Base-by-base conservation (phyloP, 1,140 invertebrate species). In the Pectinophora gossypiella region DNA sequence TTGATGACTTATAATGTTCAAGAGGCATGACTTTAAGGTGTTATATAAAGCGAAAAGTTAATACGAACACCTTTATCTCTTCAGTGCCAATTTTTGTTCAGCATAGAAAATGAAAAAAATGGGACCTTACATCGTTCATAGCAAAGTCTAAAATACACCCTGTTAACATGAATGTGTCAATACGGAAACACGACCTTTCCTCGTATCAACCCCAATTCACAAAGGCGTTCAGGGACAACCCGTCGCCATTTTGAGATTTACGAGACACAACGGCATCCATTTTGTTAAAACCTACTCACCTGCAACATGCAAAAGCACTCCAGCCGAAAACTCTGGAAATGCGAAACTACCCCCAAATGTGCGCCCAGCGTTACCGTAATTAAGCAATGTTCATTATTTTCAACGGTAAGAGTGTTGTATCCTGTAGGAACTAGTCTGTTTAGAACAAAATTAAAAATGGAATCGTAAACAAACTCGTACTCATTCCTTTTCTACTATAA, bases 301-400 rank as follows among this genome's bases (percentile, higher is more conserved):
- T 68, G 76, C 68, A 68, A 80, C 76, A 80, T 74, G 72, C 70
- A 75, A 80, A 80, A 80, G 73, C 74, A 80, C 76, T 80, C 73
- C 67, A 61, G 60, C 57, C 59, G 64, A 76, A 75, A 75, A 76
- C 65, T 72, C 66, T 42, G 36, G 40, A 49, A 64, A 61, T 58
- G 54, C 57, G 51, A 63, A 74, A 79, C 71, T 79, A 76, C 68
- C 72, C 57, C 16, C 36, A 40, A 40, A 32, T 32, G 27, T n/a
- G 27, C 27, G n/a, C 27, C n/a, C 27, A 32, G 27, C 9, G 27
- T 32, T 32, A 7, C 27, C n/a, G 27, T 32, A 32, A 32, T 32
- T 32, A 32, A 32, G 9, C 27, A 32, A 32, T 32, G 27, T 32
- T 12, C 27, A 32, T 32, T 32, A 32, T 32, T 32, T 32, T 32